phyloP scores from a whole-genome alignment of 2,113 vertebrate genomes.

The Lota lota region DNA sequence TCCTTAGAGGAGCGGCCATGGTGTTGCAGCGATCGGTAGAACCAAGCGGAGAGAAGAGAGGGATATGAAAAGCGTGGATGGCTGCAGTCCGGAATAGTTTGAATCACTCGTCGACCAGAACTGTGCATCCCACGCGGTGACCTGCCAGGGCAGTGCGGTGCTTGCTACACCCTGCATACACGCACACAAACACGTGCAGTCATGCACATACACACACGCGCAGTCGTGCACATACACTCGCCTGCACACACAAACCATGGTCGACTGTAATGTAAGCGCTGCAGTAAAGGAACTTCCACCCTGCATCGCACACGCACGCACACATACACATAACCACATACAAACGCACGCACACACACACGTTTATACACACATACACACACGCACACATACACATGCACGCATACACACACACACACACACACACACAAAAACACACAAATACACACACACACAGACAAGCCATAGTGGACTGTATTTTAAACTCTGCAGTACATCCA shows the following conservation, averaged over 20 bases:
- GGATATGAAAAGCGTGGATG: slow-evolving; percentile 62
- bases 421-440: slow-evolving; percentile 16
- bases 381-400: slow-evolving; percentile 12
- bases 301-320: no score
- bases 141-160: slow-evolving; percentile 59
- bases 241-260: slow-evolving; percentile 1
- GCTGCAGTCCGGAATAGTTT: slow-evolving; percentile 64
- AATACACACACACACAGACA: slow-evolving; percentile 15
- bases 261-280: not conserved
- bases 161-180: slow-evolving; percentile 21
- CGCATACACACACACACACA: slow-evolving; percentile 14
- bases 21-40: slow-evolving; percentile 46
- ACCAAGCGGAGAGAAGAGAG: slow-evolving; percentile 35
- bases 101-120: slow-evolving; percentile 64
- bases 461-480: not conserved
- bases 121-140: slow-evolving; percentile 68
- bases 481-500: no score
- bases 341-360: slow-evolving; percentile 15
- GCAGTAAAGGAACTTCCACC: not conserved
- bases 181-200: slow-evolving; percentile 4
- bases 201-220: slow-evolving; percentile 13
- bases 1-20: slow-evolving; percentile 67
- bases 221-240: slow-evolving; percentile 16
- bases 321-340: slow-evolving; percentile 14
- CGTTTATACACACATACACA: not conserved